Conservation (phyloP, 2,113 vertebrate genomes). For the Daphoenositta chrysoptera region DNA sequence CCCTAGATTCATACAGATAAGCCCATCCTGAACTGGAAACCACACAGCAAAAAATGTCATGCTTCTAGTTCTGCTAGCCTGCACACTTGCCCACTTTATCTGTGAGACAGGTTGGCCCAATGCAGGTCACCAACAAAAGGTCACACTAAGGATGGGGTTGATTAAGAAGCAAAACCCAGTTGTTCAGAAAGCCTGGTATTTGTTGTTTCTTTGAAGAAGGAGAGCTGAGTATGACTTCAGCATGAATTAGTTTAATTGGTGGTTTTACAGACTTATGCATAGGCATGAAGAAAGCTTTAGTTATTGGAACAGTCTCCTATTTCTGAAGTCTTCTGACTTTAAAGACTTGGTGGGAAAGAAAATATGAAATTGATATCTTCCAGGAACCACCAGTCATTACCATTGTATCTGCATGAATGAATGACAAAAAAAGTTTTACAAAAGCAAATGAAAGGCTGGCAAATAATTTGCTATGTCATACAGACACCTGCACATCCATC, state of each 20-base stretch:
- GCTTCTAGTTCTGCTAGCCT: neutral
- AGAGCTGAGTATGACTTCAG: neutral
- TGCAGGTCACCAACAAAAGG: neutral
- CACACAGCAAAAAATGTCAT: neutral
- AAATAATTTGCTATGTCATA: neutral
- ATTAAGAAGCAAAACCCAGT: neutral
- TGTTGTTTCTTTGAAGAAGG: slow-evolving; percentile 18
- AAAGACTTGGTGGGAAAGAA: slow-evolving; percentile 14
- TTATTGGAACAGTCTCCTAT: slow-evolving; percentile 8
- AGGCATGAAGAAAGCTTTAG: slow-evolving; percentile 21
- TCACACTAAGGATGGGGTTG: neutral
- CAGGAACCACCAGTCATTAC: slow-evolving; percentile 32
- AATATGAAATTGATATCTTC: slow-evolving; percentile 12
- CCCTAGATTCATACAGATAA: neutral
- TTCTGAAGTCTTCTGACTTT: slow-evolving; percentile 42
- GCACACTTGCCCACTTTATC: neutral
- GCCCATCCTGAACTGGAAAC: neutral
- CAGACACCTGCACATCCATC: neutral
- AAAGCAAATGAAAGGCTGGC: neutral
- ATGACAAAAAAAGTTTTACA: slow-evolving; percentile 33
- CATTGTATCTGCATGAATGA: slow-evolving; percentile 56
- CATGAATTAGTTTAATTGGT: slow-evolving; percentile 44
- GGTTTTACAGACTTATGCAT: slow-evolving; percentile 38
- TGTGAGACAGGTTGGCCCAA: neutral
- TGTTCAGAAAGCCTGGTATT: neutral